Evolutionary conservation across 2,888 invertebrate genomes (phyloP).

Genomic region (Apoda limacodes): DNA sequence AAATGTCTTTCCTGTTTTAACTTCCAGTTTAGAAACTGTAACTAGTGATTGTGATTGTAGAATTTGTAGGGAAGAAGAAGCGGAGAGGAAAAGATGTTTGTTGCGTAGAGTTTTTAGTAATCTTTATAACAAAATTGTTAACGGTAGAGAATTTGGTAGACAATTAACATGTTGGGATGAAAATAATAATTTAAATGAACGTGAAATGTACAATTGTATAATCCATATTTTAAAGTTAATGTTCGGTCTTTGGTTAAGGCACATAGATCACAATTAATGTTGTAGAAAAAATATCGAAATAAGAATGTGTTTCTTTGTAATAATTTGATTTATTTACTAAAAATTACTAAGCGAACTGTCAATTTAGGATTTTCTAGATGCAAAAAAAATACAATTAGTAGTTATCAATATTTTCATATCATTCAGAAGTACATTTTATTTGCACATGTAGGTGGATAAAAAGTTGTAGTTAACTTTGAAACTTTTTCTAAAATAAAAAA

Average conservation of each 20-base stretch:
- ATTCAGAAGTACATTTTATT: too few species aligned
- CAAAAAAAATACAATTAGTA: not conserved
- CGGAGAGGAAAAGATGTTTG: slow-evolving; percentile 27
- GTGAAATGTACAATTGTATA: slow-evolving; percentile 51
- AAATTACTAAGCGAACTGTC: not conserved
- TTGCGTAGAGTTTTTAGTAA: slow-evolving; percentile 37
- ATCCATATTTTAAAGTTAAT: slow-evolving; percentile 52
- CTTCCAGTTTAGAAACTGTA: slow-evolving; percentile 42
- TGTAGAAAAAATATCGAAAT: too few species aligned
- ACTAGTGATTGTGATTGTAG: slow-evolving; percentile 52
- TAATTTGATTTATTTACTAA: not conserved
- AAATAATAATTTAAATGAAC: slow-evolving; percentile 43
- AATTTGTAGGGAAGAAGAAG: slow-evolving; percentile 43
- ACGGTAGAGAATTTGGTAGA: slow-evolving; percentile 34
- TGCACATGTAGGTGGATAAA: too few species aligned
- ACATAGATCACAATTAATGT: slow-evolving; percentile 56
- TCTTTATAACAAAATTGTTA: slow-evolving; percentile 38
- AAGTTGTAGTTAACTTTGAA: too few species aligned
- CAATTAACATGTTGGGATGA: slow-evolving; percentile 46
- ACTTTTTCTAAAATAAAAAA: too few species aligned
- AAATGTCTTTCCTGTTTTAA: slow-evolving; percentile 25
- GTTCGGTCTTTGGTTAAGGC: slow-evolving; percentile 60
- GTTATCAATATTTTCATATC: not conserved
- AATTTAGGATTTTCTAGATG: not conserved
- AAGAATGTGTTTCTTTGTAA: too few species aligned